Evolutionary conservation across 64 coral and sea anemone species (phyloP), one percentile per base, ranked within the genome.

Genomic region (Anthopleura sola): DNA sequence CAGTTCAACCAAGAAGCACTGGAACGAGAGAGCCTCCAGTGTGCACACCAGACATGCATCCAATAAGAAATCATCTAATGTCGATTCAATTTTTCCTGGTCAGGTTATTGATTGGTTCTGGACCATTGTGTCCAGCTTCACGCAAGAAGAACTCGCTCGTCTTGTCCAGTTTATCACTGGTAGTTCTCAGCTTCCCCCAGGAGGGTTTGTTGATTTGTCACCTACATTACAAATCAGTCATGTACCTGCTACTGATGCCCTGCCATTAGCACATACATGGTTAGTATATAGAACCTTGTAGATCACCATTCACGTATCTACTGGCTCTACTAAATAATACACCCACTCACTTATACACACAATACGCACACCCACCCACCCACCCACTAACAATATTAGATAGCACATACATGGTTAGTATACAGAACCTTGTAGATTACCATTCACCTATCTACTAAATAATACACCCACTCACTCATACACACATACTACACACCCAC

Each of bases 91-190:
- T n/a, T 62, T 26, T 26, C 11, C 5, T 23, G 58, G 5, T 38
- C 76, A 99, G 97, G 88, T 89, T 31, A 9, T 99, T 36, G 90
- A 94, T 53, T 99, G 97, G 97, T 99, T 99, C 82, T 99, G 97
- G 97, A 99, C 87, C 10, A 94, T 94, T 78, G 88, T 94, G 36
- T 87, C 90, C 26, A 86, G 90, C 39, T 94, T 99, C 23, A 99
- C 90, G 5, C 97, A 99, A 75, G 97, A 92, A 29, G 97, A 99
- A 17, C 81, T 99, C 3, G 97, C 97, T 37, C 90, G 93, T 24
- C 71, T 99, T 20, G 83, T 99, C 24, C 97, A 99, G 84, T 99
- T 99, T 36, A 89, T 94, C 31, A 99, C 97, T 55, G 97, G 97
- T 5, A 94, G 92, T 34, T 99, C 97, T 16, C 97, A 99, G 80